A percentile compares a stretch with the other conserved stretches of the same genome.
Evolutionary conservation across 2,888 invertebrate genomes (phyloP).

Genomic region (Molanna angustata): DNA sequence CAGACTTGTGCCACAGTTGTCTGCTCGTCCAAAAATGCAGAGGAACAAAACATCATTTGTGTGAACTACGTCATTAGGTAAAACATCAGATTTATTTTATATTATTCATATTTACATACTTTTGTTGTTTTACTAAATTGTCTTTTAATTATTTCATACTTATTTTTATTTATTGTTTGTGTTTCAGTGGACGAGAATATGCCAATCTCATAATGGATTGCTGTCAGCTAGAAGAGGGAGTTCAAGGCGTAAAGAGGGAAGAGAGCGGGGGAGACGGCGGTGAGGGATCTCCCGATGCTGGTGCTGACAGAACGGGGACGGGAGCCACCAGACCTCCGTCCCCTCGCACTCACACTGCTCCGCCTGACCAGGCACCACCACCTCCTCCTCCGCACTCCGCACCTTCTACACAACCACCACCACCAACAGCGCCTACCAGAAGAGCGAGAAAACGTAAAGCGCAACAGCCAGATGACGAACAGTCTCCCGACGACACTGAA

Average conservation of each 20-base stretch:
- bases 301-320: slow-evolving; percentile 57
- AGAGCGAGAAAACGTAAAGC: slow-evolving; percentile 48
- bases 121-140: background rate
- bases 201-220: slow-evolving; percentile 91
- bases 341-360: slow-evolving; percentile 36
- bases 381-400: slow-evolving; percentile 46
- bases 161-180: slow-evolving; percentile 6
- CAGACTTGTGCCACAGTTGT: slow-evolving; percentile 97
- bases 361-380: slow-evolving; percentile 33
- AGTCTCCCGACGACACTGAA: slow-evolving; percentile 48
- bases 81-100: no score
- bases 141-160: background rate
- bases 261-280: slow-evolving; percentile 80
- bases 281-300: slow-evolving; percentile 85
- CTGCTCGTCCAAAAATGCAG: slow-evolving; percentile 92
- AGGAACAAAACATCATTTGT: slow-evolving; percentile 96
- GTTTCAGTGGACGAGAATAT: slow-evolving; percentile 79
- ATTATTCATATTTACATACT: background rate
- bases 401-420: slow-evolving; percentile 33
- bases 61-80: slow-evolving; percentile 97
- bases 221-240: slow-evolving; percentile 85
- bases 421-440: slow-evolving; percentile 37
- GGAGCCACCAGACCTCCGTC: slow-evolving; percentile 43
- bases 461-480: slow-evolving; percentile 52
- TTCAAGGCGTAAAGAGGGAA: slow-evolving; percentile 79